These are phyloP conservation scores for Melinaea marsaeus DNA, from an alignment of 2,888 invertebrate species.

Conservation along the genomic window DNA sequence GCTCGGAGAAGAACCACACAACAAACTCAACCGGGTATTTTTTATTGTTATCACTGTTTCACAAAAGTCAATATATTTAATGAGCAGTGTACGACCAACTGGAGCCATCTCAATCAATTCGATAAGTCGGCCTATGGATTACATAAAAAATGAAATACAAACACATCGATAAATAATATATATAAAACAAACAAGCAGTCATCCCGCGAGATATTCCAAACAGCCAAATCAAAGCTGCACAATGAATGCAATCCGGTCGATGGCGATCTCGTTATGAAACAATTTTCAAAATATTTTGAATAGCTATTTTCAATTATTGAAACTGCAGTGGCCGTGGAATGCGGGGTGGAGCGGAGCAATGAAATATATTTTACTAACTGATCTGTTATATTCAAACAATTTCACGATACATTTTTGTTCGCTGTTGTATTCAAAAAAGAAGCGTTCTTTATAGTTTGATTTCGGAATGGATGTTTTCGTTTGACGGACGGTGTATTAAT, in stretches of 20 bases:
- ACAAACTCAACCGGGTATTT: too few relatives aligned
- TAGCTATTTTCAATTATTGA: slow-evolving; percentile 77
- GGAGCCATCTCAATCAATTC: too few relatives aligned
- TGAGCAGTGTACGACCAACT: too few relatives aligned
- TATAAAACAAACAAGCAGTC: slow-evolving; percentile 45
- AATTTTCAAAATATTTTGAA: slow-evolving; percentile 78
- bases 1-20: too few relatives aligned
- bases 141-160: too few relatives aligned
- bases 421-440: neutral
- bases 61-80: too few relatives aligned
- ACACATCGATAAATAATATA: slow-evolving; percentile 14
- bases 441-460: slow-evolving; percentile 1
- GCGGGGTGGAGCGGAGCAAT: slow-evolving; percentile 53
- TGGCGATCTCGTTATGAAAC: slow-evolving; percentile 68
- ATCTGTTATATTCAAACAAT: slow-evolving; percentile 15
- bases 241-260: slow-evolving; percentile 59
- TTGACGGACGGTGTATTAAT: slow-evolving; percentile 51
- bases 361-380: slow-evolving; percentile 35
- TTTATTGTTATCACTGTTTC: too few relatives aligned
- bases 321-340: slow-evolving; percentile 68
- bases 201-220: slow-evolving; percentile 63
- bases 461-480: slow-evolving; percentile 13
- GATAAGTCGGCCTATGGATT: too few relatives aligned
- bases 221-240: slow-evolving; percentile 54
- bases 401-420: slow-evolving; percentile 5